Conservation (phyloP, 1,140 invertebrate species). For the Maconellicoccus hirsutus region DNA sequence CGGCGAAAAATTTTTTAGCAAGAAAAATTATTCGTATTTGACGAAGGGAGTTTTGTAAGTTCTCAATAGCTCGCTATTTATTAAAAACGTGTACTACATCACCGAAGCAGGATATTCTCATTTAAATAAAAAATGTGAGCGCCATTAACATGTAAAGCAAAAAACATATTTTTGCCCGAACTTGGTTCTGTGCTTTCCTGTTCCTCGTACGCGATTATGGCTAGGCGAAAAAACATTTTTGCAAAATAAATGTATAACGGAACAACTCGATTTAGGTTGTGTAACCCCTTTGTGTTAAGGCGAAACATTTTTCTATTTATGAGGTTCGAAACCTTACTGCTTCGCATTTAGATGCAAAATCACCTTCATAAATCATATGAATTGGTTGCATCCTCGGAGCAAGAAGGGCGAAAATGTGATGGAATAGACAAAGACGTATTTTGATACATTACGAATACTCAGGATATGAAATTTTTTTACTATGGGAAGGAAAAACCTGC, state of each 20-base stretch:
- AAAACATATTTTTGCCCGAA: constrained; percentile 9
- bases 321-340: constrained; percentile 7
- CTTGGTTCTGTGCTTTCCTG: neutral
- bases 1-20: no score
- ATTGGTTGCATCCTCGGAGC: neutral
- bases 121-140: constrained; percentile 6
- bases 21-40: no score
- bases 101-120: constrained; percentile 7
- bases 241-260: constrained; percentile 9
- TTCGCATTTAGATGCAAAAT: constrained; percentile 9
- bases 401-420: neutral
- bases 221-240: neutral
- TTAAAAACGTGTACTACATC: constrained; percentile 9
- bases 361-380: neutral
- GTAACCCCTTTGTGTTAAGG: constrained; percentile 7
- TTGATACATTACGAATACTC: neutral
- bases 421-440: constrained; percentile 8
- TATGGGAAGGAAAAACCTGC: neutral
- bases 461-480: neutral
- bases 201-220: neutral
- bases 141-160: constrained; percentile 8
- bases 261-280: constrained; percentile 4
- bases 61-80: neutral
- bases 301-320: constrained; percentile 9
- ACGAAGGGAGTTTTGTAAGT: neutral